A percentile compares a stretch with the other conserved stretches of the same genome.
phyloP scores from a whole-genome alignment of 2,113 vertebrate species.

The Trogon surrucura region DNA sequence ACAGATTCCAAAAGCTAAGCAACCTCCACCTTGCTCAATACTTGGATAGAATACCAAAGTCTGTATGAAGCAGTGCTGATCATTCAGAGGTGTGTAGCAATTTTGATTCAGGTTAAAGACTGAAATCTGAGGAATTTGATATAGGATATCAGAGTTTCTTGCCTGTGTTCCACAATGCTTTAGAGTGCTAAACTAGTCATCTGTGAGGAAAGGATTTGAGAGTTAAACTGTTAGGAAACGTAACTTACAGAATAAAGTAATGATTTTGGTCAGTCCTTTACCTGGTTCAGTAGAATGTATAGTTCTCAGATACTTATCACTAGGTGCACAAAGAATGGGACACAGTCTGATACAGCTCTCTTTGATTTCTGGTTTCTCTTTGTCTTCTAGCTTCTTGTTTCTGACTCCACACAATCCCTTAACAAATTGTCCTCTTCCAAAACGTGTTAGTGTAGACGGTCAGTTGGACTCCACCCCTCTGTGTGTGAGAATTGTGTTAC shows the following conservation, averaged over 20 bases:
- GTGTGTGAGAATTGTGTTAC: not conserved
- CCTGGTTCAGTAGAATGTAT: not conserved
- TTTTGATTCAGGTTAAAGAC: not conserved
- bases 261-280: not conserved
- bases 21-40: conserved; percentile 6
- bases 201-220: not conserved
- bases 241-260: not conserved
- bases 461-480: not conserved
- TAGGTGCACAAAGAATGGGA: not conserved
- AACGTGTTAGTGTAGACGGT: not conserved
- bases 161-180: not conserved
- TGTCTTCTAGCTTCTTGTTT: not conserved
- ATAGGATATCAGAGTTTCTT: not conserved
- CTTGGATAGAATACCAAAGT: not conserved
- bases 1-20: not conserved
- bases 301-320: not conserved
- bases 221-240: not conserved
- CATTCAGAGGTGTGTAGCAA: not conserved
- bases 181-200: not conserved
- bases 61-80: not conserved
- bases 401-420: not conserved
- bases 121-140: not conserved
- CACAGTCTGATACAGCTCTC: not conserved
- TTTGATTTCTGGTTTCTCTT: not conserved
- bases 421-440: not conserved